Evolutionary conservation across 2,797 vertebrate genomes (phyloP), one percentile per base, ranked within the genome.

Genomic region (Tinamus major): DNA sequence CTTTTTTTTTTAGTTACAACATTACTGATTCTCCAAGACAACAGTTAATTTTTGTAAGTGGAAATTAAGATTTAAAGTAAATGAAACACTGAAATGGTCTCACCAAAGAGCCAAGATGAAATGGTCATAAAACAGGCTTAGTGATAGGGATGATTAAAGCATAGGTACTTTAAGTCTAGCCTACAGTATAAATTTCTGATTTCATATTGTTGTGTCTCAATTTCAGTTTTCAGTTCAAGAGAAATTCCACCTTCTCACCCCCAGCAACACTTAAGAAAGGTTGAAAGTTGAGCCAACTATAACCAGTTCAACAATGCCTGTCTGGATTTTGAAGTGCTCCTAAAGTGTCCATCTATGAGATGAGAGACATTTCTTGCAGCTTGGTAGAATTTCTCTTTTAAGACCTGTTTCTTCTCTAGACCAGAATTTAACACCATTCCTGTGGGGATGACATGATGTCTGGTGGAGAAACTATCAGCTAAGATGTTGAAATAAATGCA

Each of bases 51-150:
- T 72, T 44, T 56, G 10, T 56, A 85, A 85, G 78, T 89, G 59
- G 90, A 96, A 96, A 95, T 92, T 84, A 83, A 49, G 3, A 48
- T 15, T 85, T 90, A 91, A 92, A n/a, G 53, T 62, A 62, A 94
- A 61, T 33, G 33, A 92, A 90, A 78, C 0, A 0, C 49, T 91
- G 79, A 95, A 91, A 92, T 26, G 31, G 27, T 87, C 53, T 89
- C 61, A 82, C 53, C 64, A 87, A 92, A 93, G 86, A 68, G 37
- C 31, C 2, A 58, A 65, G 67, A 79, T 79, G 51, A 95, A 88
- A 53, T 0, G 4, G 33, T 85, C 79, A 78, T 83, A 89, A 94
- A 89, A 48, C 8, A 7, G 79, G 72, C 49, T 91, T 89, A 96
- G 37, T 13, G 6, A 56, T 35, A 89, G 76, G 23, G 9, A 48